Base-by-base conservation (phyloP, 2,888 invertebrate species). In the Nemotelus nigrinus region DNA sequence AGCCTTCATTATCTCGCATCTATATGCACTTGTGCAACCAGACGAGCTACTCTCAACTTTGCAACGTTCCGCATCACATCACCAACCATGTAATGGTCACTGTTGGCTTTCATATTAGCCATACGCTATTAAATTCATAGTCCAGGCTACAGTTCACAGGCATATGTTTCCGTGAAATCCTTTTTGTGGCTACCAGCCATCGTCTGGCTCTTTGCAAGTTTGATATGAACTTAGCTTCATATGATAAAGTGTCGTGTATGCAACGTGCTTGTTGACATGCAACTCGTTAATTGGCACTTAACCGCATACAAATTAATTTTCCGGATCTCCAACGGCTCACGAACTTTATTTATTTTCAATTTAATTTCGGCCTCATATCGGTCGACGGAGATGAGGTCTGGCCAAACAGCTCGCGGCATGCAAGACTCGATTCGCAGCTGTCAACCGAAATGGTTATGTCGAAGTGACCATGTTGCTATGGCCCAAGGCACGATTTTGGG, bases 331-430 rank as follows among this genome's bases (percentile, higher is more conserved):
- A 67, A 58, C 39, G 75, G 58, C 63, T 75, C 68, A 75, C 75
- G 75, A 76, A 76, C 63, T 78, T 78, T 78, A 78, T 78, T 78
- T 78, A 78, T 78, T 78, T 78, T 78, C 78, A 78, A 78, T 78
- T 78, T 75, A 74, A 75, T 75, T 78, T 78, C 68, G 41, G 25
- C 25, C 25, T 1, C 25, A 25, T 25, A 25, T 25, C 25, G 25
- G 25, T 25, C 25, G 25, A 25, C 25, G 25, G 25, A 25, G 25
- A 25, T 25, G 25, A 25, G 25, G 25, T 25, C 25, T 25, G 25
- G 25, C 25, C 25, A 25, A 25, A 25, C 25, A 25, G 25, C 25
- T 25, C 25, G 25, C 25, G 25, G 25, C 25, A 25, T 25, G 25
- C 25, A 25, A 25, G 25, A 25, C 25, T 25, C 25, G 25, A 25